Evolutionary conservation across 2,113 vertebrate genomes (phyloP), one percentile per base, ranked within the genome.

Genomic region (Phasianus colchicus): DNA sequence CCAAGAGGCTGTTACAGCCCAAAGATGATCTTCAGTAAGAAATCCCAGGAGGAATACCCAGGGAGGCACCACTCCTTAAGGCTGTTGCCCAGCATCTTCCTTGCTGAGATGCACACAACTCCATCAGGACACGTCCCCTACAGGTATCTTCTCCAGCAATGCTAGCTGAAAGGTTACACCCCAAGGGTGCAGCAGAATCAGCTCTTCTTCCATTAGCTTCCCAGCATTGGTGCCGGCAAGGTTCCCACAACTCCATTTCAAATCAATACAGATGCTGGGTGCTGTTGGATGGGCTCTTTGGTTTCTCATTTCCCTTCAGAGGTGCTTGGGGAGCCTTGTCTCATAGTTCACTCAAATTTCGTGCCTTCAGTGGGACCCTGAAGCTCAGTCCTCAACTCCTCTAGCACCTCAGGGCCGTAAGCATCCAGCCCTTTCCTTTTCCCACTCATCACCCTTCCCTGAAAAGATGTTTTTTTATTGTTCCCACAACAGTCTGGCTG

Each of bases 171-270:
- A 75, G 84, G 34, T 17, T n/a, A n/a, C 24, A n/a, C 34, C 64
- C 55, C 50, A 77, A 83, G 38, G 27, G 6, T 64, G 42, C 20
- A 11, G 50, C 10, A 80, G 85, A 50, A 42, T 18, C 5, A 15
- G 9, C 32, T 83, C 40, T 52, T 61, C 58, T 83, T 71, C 67
- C 47, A 21, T 80, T 43, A 50, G 14, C 11, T 83, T 81, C 61
- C 47, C 47, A 42, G 0, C 19, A 70, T 8, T 43, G 45, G 10
- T 10, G 70, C 61, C 61, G 82, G 43, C 0, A 0, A 65, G 15
- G 47, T 22, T 83, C 50, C 16, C 18, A 11, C 5, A 0, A 1
- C 45, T 79, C 79, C 60, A 47, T 67, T 86, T 80, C 22, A 58
- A 32, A 54, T n/a, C 63, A 54, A 32, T 57, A 69, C 89, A 66